Base-by-base conservation (phyloP, 2,113 vertebrate genomes). In the Mobula hypostoma region DNA sequence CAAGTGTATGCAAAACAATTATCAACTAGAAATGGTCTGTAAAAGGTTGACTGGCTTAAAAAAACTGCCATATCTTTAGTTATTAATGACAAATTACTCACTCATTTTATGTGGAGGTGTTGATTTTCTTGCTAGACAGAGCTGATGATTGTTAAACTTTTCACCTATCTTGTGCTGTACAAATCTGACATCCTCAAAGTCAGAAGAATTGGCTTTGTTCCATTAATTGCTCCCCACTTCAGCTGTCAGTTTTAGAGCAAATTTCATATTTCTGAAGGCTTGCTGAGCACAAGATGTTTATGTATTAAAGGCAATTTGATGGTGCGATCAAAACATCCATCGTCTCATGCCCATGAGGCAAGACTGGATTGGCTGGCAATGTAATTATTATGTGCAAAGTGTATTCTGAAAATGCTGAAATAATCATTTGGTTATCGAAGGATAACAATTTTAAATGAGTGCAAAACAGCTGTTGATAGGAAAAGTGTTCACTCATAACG, bases 371-470 rank as follows among this genome's bases (percentile, higher is more conserved):
- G 85, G 85, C 61, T 90, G 61, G 85, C 61, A 68, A 36, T 32
- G 40, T 90, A 29, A 90, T 90, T 90, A 90, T 66, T 90, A 90
- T 90, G 85, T 90, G 63, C 61, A 90, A 90, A 66, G 85, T 90
- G 85, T 90, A 17, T 32, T 19, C 61, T 90, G 61, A 68, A 90
- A 90, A 90, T 90, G 85, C 85, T 90, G 85, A 90, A 90, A 68
- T 90, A 90, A 90, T 90, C 85, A 90, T 66, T 90, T 90, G 85
- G 61, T 90, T 90, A 90, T 90, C n/a, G 85, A 90, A 90, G 85
- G 85, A 68, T 90, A 90, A 90, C 85, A 68, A 66, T 90, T 90
- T 90, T 90, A 90, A 90, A 90, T 90, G 85, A 90, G 61, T 36
- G 85, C 19, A 90, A 90, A 90, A 90, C 85, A 90, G 29, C 61